Evolutionary conservation across 2,113 vertebrate genomes (phyloP).

Genomic region (Seriola dumerili): DNA sequence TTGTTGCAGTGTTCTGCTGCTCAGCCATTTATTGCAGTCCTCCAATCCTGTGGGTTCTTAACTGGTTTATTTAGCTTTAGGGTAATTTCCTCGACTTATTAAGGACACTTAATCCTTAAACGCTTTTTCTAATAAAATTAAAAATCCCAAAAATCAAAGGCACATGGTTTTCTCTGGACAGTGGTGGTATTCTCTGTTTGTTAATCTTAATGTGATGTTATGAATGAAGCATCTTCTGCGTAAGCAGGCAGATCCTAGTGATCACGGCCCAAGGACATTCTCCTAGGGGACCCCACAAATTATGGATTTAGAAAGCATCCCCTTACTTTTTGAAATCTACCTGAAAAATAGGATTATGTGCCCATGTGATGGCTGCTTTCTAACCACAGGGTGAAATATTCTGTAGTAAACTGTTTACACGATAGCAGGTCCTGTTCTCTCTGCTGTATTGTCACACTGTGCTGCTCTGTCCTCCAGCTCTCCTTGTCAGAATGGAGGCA

Average conservation of each 20-base stretch:
- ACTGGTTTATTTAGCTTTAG: no score
- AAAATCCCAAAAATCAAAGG: background rate
- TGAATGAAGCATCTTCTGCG: background rate
- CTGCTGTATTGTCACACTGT: constrained; percentile 29
- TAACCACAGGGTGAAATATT: constrained; percentile 9
- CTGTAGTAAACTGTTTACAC: constrained; percentile 5
- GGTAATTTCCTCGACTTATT: no score
- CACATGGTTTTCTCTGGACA: background rate
- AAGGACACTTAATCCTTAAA: no score
- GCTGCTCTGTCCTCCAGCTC: constrained; percentile 84
- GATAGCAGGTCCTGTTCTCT: background rate
- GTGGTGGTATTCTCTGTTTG: background rate
- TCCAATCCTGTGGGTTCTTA: no score
- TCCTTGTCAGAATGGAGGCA: constrained; percentile 94
- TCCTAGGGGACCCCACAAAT: background rate
- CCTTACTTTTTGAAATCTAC: background rate
- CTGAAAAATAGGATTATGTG: background rate
- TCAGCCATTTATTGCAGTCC: background rate
- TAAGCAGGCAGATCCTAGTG: background rate
- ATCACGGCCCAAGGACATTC: background rate
- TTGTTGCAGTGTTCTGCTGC: background rate
- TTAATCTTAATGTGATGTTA: background rate
- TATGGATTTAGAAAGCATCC: background rate
- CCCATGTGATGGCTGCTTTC: background rate
- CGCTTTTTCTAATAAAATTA: no score